Percentiles rank a stretch among this genome's conserved stretches.
These are phyloP conservation scores for Parnassius mnemosyne DNA, from an alignment of 2,888 invertebrate species.

Conservation along the genomic window DNA sequence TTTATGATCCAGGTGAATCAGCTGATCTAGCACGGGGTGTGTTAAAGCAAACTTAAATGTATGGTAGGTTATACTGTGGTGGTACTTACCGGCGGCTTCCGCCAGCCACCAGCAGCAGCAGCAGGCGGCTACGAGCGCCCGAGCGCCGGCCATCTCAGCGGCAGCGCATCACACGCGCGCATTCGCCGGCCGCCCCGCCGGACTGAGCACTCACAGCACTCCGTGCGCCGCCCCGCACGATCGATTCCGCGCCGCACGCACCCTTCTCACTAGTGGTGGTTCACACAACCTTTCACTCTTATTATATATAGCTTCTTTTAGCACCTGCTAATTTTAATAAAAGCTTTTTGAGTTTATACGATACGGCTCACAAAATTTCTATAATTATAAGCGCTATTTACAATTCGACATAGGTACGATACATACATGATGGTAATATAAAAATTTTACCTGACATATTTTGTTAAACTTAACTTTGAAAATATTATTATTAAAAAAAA, in stretches of 20 bases:
- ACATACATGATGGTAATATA: too few relatives aligned
- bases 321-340: background rate
- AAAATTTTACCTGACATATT: too few relatives aligned
- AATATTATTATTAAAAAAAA: too few relatives aligned
- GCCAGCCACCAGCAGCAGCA: slow-evolving; percentile 79
- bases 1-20: slow-evolving; percentile 51
- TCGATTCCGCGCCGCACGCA: slow-evolving; percentile 68
- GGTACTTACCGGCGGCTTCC: slow-evolving; percentile 76
- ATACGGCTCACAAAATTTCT: too few relatives aligned
- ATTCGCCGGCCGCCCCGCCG: slow-evolving; percentile 80
- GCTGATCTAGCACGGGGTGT: slow-evolving; percentile 47
- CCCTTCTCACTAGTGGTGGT: slow-evolving; percentile 60
- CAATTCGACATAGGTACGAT: too few relatives aligned
- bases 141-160: slow-evolving; percentile 80
- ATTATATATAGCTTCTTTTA: slow-evolving; percentile 13
- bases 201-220: slow-evolving; percentile 55
- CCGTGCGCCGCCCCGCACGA: slow-evolving; percentile 51
- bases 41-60: slow-evolving; percentile 13
- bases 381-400: too few relatives aligned
- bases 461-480: too few relatives aligned
- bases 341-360: background rate
- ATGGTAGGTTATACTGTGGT: slow-evolving; percentile 21
- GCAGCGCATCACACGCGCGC: slow-evolving; percentile 79
- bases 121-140: slow-evolving; percentile 79
- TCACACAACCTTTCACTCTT: slow-evolving; percentile 21